Evolutionary conservation across 2,797 vertebrate genomes (phyloP).

Genomic region (Menidia menidia): DNA sequence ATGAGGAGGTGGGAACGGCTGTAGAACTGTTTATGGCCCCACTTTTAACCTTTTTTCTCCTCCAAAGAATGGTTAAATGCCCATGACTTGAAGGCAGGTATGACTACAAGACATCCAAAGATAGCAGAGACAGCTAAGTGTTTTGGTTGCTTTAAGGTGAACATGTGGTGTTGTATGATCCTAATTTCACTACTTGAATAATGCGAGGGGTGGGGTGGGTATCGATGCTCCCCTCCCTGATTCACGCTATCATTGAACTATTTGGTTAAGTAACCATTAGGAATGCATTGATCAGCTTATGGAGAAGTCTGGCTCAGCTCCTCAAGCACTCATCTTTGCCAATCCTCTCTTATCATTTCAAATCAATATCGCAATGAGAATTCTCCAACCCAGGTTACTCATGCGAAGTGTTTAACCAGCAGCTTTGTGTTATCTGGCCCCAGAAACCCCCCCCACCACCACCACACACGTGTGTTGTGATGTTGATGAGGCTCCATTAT

Average conservation of each 20-base stretch:
- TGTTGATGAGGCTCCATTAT: slow-evolving; percentile 74
- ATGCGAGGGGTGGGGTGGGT: too few species aligned
- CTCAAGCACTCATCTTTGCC: neutral
- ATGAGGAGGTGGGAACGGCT: neutral
- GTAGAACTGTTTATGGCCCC: slow-evolving; percentile 32
- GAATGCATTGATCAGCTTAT: slow-evolving; percentile 9
- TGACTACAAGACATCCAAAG: slow-evolving; percentile 12
- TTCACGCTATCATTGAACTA: neutral
- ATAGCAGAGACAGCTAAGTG: neutral
- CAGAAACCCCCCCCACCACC: slow-evolving; percentile 27
- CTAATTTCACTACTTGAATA: neutral
- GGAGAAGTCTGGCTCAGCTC: slow-evolving; percentile 7
- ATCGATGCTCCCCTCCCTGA: neutral
- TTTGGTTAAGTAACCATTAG: neutral
- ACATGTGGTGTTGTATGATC: neutral
- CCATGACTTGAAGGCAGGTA: slow-evolving; percentile 11
- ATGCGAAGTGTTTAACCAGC: slow-evolving; percentile 26
- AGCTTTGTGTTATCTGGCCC: slow-evolving; percentile 8
- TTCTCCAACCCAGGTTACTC: slow-evolving; percentile 9
- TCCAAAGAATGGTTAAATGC: slow-evolving; percentile 16
- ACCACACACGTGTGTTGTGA: slow-evolving; percentile 69
- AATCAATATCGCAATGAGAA: neutral
- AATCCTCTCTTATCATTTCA: neutral
- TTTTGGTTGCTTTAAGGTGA: neutral
- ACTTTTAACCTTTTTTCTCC: slow-evolving; percentile 38